Evolutionary conservation across 2,797 vertebrate genomes (phyloP).

Genomic region (Liparis tanakae): DNA sequence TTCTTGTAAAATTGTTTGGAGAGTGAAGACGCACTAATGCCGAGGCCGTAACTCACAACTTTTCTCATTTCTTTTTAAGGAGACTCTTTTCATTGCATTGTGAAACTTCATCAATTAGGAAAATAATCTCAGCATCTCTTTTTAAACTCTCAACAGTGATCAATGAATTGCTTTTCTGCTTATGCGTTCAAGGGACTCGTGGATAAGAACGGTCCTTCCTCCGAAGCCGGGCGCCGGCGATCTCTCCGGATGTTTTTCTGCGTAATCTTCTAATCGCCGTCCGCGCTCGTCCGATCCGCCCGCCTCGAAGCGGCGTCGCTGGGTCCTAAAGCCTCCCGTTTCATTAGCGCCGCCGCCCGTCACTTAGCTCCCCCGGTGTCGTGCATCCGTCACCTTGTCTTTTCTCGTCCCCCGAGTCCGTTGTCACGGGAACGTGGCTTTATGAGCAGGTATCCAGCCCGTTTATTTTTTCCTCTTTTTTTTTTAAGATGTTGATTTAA

Average conservation of each 20-base stretch:
- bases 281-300: conserved; percentile 15
- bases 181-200: conserved; percentile 19
- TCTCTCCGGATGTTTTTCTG: conserved; percentile 52
- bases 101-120: conserved; percentile 40
- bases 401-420: conserved; percentile 45
- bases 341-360: conserved; percentile 51
- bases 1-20: conserved; percentile 50
- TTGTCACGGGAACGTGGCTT: conserved; percentile 51
- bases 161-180: conserved; percentile 25
- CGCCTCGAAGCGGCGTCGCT: conserved; percentile 18
- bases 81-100: conserved; percentile 21
- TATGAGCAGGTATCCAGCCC: conserved; percentile 47
- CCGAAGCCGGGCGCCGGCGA: conserved; percentile 26
- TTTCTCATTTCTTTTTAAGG: conserved; percentile 34
- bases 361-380: conserved; percentile 32
- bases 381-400: conserved; percentile 23
- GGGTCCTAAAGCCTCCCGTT: conserved; percentile 43
- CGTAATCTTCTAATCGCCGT: conserved; percentile 59
- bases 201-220: conserved; percentile 52
- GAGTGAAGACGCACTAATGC: conserved; percentile 4
- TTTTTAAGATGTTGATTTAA: conserved; percentile 69
- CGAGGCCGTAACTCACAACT: conserved; percentile 23
- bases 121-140: conserved; percentile 23
- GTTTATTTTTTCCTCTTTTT: conserved; percentile 47
- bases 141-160: conserved; percentile 31